These are phyloP conservation scores for Leptestheria dahalacensis DNA, from an alignment of 1,140 invertebrate genomes.

Conservation along the genomic window DNA sequence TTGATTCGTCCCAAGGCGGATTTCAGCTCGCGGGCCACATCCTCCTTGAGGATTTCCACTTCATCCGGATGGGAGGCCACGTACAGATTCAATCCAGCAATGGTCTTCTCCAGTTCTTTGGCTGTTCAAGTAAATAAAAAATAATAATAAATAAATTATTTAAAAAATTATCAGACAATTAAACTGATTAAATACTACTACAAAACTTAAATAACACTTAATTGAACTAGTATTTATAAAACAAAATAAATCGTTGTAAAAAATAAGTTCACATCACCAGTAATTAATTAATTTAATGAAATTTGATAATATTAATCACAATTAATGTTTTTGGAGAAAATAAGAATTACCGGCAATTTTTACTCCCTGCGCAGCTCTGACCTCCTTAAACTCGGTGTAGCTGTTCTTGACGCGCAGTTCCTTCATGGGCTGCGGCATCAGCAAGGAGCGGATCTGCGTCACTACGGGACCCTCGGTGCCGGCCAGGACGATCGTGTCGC, in stretches of 20 bases:
- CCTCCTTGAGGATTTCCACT: slow-evolving; percentile 68
- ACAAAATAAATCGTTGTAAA: too few species aligned
- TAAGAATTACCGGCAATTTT: slow-evolving; percentile 68
- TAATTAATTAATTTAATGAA: too few species aligned
- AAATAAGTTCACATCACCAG: too few species aligned
- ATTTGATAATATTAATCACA: too few species aligned
- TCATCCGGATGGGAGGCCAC: slow-evolving; percentile 88
- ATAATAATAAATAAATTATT: too few species aligned
- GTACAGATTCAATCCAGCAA: slow-evolving; percentile 76
- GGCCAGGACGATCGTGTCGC: slow-evolving; percentile 86
- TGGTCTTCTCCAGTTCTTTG: slow-evolving; percentile 94
- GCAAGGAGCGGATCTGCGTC: slow-evolving; percentile 87
- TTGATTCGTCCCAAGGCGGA: slow-evolving; percentile 84
- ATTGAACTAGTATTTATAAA: too few species aligned
- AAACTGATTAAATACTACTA: too few species aligned
- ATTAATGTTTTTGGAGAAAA: too few species aligned
- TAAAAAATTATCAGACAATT: too few species aligned
- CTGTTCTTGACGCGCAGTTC: slow-evolving; percentile 96
- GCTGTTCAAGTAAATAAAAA: slow-evolving; percentile 31
- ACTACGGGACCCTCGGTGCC: slow-evolving; percentile 97
- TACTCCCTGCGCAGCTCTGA: slow-evolving; percentile 91
- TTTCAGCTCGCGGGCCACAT: slow-evolving; percentile 63
- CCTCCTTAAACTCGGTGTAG: slow-evolving; percentile 89
- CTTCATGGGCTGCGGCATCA: slow-evolving; percentile 95
- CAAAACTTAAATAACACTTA: too few species aligned